These are phyloP conservation scores for Philonicus albiceps DNA, from an alignment of 2,888 invertebrate species.

Conservation along the genomic window DNA sequence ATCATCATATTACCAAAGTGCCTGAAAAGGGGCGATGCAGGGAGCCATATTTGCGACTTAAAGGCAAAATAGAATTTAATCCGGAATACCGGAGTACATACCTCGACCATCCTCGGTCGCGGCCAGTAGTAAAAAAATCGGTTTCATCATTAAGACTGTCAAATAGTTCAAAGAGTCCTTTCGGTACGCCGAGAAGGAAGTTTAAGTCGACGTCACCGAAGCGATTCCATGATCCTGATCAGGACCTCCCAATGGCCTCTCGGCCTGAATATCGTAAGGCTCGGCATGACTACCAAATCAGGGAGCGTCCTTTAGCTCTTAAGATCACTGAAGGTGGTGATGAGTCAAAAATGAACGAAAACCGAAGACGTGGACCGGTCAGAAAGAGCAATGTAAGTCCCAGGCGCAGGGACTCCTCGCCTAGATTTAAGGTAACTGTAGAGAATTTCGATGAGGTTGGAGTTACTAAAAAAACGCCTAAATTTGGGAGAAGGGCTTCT, in stretches of 20 bases:
- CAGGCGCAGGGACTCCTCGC: conserved; percentile 43
- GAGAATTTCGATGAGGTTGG: conserved; percentile 56
- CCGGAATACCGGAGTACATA: conserved; percentile 62
- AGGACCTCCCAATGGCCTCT: conserved; percentile 53
- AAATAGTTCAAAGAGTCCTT: conserved; percentile 50
- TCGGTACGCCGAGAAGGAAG: conserved; percentile 10
- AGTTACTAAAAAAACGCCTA: conserved; percentile 53
- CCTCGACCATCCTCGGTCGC: conserved; percentile 60
- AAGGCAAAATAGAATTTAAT: conserved; percentile 62
- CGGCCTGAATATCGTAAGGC: conserved; percentile 62
- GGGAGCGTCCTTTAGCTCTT: conserved; percentile 55
- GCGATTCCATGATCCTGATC: conserved; percentile 42
- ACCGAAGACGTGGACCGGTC: not conserved
- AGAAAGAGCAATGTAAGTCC: conserved; percentile 51
- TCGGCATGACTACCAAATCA: conserved; percentile 59
- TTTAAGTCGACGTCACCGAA: conserved; percentile 47
- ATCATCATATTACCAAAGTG: conserved; percentile 59
- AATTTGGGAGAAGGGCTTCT: conserved; percentile 60
- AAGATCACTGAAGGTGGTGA: conserved; percentile 50
- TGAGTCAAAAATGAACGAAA: not conserved
- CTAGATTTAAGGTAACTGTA: conserved; percentile 41
- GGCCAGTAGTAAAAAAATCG: conserved; percentile 60
- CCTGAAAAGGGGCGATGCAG: conserved; percentile 62
- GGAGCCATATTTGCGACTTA: conserved; percentile 59
- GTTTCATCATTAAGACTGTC: conserved; percentile 58